Evolutionary conservation across 2,113 vertebrate genomes (phyloP).

Genomic region (Vulpes ferrilata): DNA sequence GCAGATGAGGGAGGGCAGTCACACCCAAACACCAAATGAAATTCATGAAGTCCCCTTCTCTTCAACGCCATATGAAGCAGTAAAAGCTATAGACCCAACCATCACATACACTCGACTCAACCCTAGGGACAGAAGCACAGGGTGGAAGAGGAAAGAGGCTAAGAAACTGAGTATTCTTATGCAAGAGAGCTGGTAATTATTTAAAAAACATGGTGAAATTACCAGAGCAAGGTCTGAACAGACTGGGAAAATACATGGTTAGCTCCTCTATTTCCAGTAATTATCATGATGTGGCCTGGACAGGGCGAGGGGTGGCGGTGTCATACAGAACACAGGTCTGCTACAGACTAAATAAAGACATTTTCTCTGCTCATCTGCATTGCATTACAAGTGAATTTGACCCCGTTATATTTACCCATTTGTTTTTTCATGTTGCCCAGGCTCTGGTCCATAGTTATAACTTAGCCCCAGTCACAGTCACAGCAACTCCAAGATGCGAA

Average conservation of each 20-base stretch:
- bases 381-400: neutral
- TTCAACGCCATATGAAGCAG: neutral
- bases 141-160: neutral
- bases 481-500: neutral
- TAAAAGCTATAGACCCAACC: neutral
- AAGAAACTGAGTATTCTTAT: neutral
- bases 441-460: neutral
- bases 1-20: neutral
- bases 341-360: neutral
- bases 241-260: neutral
- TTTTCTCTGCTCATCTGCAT: neutral
- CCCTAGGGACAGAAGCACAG: neutral
- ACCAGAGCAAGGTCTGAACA: neutral
- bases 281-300: neutral
- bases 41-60: neutral
- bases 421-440: neutral
- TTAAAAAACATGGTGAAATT: slow-evolving; percentile 13
- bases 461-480: neutral
- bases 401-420: neutral
- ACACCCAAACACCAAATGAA: neutral
- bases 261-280: neutral
- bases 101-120: neutral
- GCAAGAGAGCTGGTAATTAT: slow-evolving; percentile 12
- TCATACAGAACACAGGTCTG: slow-evolving; percentile 3
- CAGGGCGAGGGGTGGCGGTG: no score